Evolutionary conservation across 2,888 invertebrate species (phyloP).

Genomic region (Gryllus longicercus): DNA sequence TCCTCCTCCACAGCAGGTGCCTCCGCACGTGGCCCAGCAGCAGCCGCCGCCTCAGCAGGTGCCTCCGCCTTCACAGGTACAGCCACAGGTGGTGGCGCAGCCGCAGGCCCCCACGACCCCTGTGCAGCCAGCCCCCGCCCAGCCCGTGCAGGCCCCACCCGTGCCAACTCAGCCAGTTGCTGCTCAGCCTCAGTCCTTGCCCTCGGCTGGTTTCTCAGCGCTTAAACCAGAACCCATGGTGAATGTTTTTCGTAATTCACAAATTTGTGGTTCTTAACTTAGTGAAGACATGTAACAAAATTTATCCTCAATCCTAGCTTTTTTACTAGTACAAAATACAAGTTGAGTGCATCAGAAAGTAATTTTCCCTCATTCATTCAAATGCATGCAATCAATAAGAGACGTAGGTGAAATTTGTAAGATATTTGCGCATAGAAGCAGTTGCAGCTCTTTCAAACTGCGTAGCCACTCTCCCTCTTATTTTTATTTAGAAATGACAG

Average conservation of each 20-base stretch:
- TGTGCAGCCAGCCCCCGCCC: conserved; percentile 36
- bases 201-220: conserved; percentile 17
- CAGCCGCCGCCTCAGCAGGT: conserved; percentile 40
- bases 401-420: too few relatives aligned
- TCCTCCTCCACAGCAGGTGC: background rate
- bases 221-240: background rate
- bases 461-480: too few relatives aligned
- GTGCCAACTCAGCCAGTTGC: conserved; percentile 36
- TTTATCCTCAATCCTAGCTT: too few relatives aligned
- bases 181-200: background rate
- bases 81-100: conserved; percentile 27
- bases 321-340: too few relatives aligned
- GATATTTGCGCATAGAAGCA: too few relatives aligned
- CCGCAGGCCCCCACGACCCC: conserved; percentile 22
- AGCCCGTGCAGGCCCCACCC: conserved; percentile 38
- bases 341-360: too few relatives aligned
- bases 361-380: too few relatives aligned
- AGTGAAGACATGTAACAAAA: too few relatives aligned
- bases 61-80: conserved; percentile 41
- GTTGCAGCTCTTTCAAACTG: too few relatives aligned
- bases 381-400: too few relatives aligned
- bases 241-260: background rate
- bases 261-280: too few relatives aligned
- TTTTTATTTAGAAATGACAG: too few relatives aligned
- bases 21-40: conserved; percentile 42